Evolutionary conservation across 2,888 invertebrate genomes (phyloP).

Genomic region (Caenorhabditis auriculariae): DNA sequence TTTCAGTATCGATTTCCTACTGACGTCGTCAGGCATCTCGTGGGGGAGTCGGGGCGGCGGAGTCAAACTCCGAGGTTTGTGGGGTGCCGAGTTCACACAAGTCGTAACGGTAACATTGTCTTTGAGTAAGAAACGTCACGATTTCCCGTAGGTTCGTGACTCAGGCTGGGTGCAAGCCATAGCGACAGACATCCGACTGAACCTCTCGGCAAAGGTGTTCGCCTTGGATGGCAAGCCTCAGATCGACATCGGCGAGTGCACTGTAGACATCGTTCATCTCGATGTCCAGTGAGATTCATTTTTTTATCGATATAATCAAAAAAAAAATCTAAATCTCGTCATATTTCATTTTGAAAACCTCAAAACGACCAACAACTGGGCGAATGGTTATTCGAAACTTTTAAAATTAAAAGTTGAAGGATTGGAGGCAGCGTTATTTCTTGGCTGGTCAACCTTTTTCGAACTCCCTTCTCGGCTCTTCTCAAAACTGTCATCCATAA

Average conservation of each 20-base stretch:
- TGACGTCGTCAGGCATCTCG: constrained; percentile 29
- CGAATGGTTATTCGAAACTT: background rate
- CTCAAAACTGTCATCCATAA: constrained; percentile 42
- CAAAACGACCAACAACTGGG: background rate
- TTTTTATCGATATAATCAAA: background rate
- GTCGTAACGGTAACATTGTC: constrained; percentile 34
- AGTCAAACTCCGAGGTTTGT: constrained; percentile 46
- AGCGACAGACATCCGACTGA: constrained; percentile 44
- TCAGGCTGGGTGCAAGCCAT: constrained; percentile 48
- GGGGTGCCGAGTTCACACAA: constrained; percentile 47
- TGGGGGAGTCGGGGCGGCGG: constrained; percentile 48
- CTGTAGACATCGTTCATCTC: constrained; percentile 33
- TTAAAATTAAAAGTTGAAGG: constrained; percentile 9
- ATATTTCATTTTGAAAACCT: background rate
- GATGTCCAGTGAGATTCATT: constrained; percentile 28
- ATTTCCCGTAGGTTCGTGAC: constrained; percentile 34
- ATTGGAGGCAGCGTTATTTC: constrained; percentile 53
- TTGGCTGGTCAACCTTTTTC: constrained; percentile 55
- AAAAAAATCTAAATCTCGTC: background rate
- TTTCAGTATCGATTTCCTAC: constrained; percentile 31
- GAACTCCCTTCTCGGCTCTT: constrained; percentile 32
- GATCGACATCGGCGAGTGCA: constrained; percentile 33
- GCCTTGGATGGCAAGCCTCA: constrained; percentile 48
- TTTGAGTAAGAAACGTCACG: background rate
- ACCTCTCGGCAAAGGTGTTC: constrained; percentile 34